Conservation (phyloP, 1,140 invertebrate genomes). For the Venturia canescens region DNA sequence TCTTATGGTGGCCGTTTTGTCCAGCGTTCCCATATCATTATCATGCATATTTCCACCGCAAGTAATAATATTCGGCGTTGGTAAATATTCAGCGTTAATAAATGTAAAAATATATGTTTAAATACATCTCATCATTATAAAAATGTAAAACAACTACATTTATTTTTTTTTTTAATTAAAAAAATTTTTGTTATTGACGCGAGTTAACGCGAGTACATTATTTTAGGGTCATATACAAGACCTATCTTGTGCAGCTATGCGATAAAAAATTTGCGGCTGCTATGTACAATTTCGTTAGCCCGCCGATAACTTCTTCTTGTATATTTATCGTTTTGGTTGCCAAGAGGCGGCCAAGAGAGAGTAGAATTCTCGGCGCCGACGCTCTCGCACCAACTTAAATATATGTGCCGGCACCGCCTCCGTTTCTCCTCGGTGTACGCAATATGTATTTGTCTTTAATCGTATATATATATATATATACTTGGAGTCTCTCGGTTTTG, state of each 20-base stretch:
- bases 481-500: conserved; percentile 13
- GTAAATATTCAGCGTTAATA: too few relatives aligned
- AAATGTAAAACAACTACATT: too few relatives aligned
- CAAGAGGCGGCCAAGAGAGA: too few relatives aligned
- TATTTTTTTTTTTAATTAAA: too few relatives aligned
- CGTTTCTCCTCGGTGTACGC: background rate
- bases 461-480: background rate
- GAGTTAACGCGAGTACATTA: background rate
- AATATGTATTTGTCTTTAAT: background rate
- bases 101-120: too few relatives aligned
- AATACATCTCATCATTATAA: too few relatives aligned
- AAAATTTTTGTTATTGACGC: too few relatives aligned
- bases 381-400: conserved; percentile 14
- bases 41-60: too few relatives aligned
- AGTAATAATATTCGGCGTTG: too few relatives aligned
- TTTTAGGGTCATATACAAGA: background rate
- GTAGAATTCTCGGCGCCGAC: conserved; percentile 16
- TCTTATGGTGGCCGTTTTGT: too few relatives aligned
- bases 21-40: too few relatives aligned
- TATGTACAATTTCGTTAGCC: background rate
- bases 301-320: conserved; percentile 7
- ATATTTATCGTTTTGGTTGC: conserved; percentile 22
- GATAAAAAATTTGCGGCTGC: background rate
- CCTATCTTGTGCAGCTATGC: background rate
- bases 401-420: background rate